These are phyloP conservation scores for Lissonota sp. DNA, from an alignment of 2,888 invertebrate genomes.

Conservation along the genomic window DNA sequence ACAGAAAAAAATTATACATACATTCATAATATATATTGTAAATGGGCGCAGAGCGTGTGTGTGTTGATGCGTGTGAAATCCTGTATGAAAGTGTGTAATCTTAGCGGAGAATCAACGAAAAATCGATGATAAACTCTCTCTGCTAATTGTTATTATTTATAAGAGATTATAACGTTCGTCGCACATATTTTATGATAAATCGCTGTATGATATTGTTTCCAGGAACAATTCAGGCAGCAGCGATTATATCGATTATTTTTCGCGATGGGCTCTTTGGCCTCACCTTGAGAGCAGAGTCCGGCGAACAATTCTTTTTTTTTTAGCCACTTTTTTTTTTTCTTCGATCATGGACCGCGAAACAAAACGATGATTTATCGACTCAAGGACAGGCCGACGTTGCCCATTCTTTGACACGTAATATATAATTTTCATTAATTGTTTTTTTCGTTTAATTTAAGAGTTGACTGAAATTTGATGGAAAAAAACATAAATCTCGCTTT, in stretches of 20 bases:
- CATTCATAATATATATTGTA: slow-evolving; percentile 3
- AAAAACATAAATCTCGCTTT: slow-evolving; percentile 6
- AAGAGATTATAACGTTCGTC: not conserved
- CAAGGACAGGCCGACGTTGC: slow-evolving; percentile 83
- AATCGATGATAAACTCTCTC: not conserved
- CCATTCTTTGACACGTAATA: slow-evolving; percentile 69
- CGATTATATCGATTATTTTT: slow-evolving; percentile 57
- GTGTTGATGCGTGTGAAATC: slow-evolving; percentile 3
- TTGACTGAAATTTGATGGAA: slow-evolving; percentile 21
- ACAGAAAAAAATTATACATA: slow-evolving; percentile 67
- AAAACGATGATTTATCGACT: slow-evolving; percentile 60
- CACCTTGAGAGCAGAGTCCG: slow-evolving; percentile 75
- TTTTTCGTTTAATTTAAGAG: slow-evolving; percentile 37
- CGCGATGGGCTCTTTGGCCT: slow-evolving; percentile 83
- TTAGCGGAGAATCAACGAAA: not conserved
- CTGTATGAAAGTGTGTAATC: not conserved
- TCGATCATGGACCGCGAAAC: slow-evolving; percentile 44
- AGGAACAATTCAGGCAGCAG: slow-evolving; percentile 35
- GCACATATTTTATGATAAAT: slow-evolving; percentile 10
- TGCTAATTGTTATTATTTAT: too few relatives aligned
- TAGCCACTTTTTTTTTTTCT: slow-evolving; percentile 17
- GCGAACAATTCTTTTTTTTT: slow-evolving; percentile 42
- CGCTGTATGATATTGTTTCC: slow-evolving; percentile 23
- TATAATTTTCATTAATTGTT: slow-evolving; percentile 25
- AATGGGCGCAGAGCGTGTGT: not conserved